Conservation (phyloP, 2,113 vertebrate genomes). For the Equus przewalskii region DNA sequence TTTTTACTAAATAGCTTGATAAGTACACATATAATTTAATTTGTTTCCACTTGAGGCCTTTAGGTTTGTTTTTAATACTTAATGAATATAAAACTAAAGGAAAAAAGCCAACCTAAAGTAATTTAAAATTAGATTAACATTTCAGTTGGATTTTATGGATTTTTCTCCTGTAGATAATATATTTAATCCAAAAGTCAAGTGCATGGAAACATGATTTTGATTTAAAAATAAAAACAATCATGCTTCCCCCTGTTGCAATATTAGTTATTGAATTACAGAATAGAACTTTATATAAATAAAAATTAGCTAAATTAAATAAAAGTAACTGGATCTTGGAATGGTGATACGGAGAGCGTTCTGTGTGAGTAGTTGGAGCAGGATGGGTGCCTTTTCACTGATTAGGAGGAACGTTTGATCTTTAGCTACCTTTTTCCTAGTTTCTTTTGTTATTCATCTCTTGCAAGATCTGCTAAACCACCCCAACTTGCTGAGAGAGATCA, state of each 20-base stretch:
- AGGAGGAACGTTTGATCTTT: background rate
- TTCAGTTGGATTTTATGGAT: background rate
- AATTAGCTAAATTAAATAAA: background rate
- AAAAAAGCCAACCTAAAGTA: background rate
- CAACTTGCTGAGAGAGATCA: background rate
- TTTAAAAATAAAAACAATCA: slow-evolving; percentile 33
- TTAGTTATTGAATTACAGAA: slow-evolving; percentile 31
- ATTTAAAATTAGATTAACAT: slow-evolving; percentile 56
- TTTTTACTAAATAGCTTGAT: background rate
- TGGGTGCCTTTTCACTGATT: background rate
- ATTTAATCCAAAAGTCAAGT: slow-evolving; percentile 30
- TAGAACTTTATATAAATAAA: slow-evolving; percentile 43
- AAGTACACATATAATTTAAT: slow-evolving; percentile 6
- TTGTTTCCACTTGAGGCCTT: background rate
- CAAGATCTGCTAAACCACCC: background rate
- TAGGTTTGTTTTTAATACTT: slow-evolving; percentile 45
- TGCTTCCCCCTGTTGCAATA: background rate
- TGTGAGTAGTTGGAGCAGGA: background rate
- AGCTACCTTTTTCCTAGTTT: background rate
- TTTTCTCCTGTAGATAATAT: slow-evolving; percentile 62
- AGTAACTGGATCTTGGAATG: background rate
- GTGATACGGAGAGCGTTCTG: background rate
- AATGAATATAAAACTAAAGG: slow-evolving; percentile 51
- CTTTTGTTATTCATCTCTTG: background rate
- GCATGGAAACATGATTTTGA: slow-evolving; percentile 58